Conservation (phyloP, 2,113 vertebrate genomes). For the Rhinogobius similis region DNA sequence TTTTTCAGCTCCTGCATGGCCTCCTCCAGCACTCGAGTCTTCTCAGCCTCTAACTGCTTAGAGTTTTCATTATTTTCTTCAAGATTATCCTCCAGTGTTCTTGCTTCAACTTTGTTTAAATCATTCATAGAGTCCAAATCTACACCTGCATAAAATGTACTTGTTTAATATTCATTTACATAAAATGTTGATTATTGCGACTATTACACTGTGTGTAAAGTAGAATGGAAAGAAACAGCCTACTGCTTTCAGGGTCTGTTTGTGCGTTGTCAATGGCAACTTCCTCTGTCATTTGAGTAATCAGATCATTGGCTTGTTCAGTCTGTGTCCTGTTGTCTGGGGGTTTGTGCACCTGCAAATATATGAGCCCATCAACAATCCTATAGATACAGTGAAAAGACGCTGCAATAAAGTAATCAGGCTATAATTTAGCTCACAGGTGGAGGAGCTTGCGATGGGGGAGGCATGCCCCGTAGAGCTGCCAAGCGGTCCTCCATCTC, state of each 20-base stretch:
- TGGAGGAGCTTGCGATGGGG: slow-evolving; percentile 75
- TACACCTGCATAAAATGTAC: slow-evolving; percentile 56
- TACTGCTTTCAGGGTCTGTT: slow-evolving; percentile 66
- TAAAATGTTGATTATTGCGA: neutral
- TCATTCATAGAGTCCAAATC: slow-evolving; percentile 79
- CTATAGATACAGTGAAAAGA: neutral
- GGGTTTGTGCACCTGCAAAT: slow-evolving; percentile 79
- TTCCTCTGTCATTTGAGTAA: slow-evolving; percentile 88
- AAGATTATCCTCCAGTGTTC: slow-evolving; percentile 67
- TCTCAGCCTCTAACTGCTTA: slow-evolving; percentile 83
- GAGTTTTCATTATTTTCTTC: slow-evolving; percentile 63
- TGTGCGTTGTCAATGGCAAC: slow-evolving; percentile 83
- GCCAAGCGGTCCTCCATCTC: slow-evolving; percentile 91
- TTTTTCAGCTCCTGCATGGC: slow-evolving; percentile 83
- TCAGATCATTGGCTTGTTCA: slow-evolving; percentile 86
- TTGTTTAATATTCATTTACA: neutral
- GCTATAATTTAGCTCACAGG: slow-evolving; percentile 78
- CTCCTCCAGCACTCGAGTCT: slow-evolving; percentile 83
- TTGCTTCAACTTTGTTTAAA: slow-evolving; percentile 78
- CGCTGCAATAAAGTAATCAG: neutral
- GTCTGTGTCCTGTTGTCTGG: slow-evolving; percentile 83
- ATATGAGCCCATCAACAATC: slow-evolving; percentile 18
- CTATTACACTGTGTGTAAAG: slow-evolving; percentile 8
- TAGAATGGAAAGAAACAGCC: slow-evolving; percentile 8
- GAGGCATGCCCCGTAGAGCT: slow-evolving; percentile 78